Base-by-base conservation (phyloP, 2,113 vertebrate genomes). In the Rhinoptilus africanus region DNA sequence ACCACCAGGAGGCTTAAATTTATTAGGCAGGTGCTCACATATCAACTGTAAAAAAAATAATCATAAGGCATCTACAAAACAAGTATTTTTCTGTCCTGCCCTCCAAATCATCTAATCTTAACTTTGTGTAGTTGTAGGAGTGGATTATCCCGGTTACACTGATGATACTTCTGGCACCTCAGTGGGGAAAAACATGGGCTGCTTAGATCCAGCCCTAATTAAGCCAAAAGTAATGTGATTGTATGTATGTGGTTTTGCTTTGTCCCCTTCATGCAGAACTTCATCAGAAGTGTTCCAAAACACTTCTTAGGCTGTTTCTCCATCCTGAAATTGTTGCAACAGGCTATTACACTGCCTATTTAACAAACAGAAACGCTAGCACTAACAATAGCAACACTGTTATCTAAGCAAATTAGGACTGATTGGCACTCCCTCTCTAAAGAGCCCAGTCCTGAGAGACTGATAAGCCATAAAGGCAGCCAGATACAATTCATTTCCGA, bases 381-480 rank as follows among this genome's bases (percentile, higher is more conserved):
- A 47, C 75, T 89, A 96, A 96, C 59, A 95, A 97, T 85, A 97
- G 72, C 37, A 85, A 62, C 14, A 26, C 9, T 72, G 54, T 92
- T 91, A 91, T 91, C 92, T 78, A 4, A 35, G 73, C 77, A 66
- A 89, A 75, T 43, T 87, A 85, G 78, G 87, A 89, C 41, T 27
- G 59, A 60, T 54, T 21, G 69, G 32, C 64, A 82, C 87, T 59
- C 6, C 60, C 75, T 47, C 28, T 14, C 18, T n/a, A 80, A 66
- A 48, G 8, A 85, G 89, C 37, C 51, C 43, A 26, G 54, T 23
- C 81, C 72, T 87, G 84, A 93, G 91, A 77, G 67, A 53, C 62
- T 64, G 64, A 93, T 88, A 95, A 95, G 62, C n/a, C 45, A 34
- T 23, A 64, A 73, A 76, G 45, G 84, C 37, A 83, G 47, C 7